Percentiles rank a stretch among this genome's conserved stretches.
Evolutionary conservation across 2,113 vertebrate species (phyloP).

Genomic region (Lophochroa leadbeateri): DNA sequence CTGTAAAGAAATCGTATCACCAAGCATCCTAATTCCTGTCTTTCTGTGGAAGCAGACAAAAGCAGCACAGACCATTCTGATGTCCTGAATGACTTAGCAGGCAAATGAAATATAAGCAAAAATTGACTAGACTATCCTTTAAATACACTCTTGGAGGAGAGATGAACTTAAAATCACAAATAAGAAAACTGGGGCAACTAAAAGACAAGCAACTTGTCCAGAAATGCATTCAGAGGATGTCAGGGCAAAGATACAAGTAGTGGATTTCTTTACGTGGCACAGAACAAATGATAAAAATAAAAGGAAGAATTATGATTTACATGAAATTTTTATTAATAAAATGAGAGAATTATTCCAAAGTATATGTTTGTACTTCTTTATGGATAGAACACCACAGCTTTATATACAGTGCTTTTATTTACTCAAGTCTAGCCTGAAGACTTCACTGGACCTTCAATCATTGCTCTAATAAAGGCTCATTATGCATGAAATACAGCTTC

Average conservation of each 20-base stretch:
- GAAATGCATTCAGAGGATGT: not conserved
- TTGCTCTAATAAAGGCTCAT: not conserved
- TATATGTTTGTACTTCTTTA: not conserved
- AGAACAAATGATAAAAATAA: not conserved
- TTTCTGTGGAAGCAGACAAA: not conserved
- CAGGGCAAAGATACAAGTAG: not conserved
- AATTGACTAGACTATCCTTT: not conserved
- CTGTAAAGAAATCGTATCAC: not conserved
- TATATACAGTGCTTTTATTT: not conserved
- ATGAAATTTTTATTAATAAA: not conserved
- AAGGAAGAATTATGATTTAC: not conserved
- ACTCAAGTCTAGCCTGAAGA: not conserved
- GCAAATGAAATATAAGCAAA: not conserved
- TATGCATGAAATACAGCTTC: not conserved
- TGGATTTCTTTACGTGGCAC: not conserved
- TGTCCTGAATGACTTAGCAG: not conserved
- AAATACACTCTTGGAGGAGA: not conserved
- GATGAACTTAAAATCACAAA: not conserved
- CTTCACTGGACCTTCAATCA: not conserved
- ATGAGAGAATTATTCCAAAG: not conserved
- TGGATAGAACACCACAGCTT: not conserved
- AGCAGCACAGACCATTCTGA: not conserved
- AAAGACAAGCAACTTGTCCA: not conserved
- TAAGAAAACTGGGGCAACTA: rapidly evolving
- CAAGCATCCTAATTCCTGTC: not conserved